These are phyloP conservation scores for Augochlora pura DNA, from an alignment of 1,140 invertebrate species.

Conservation along the genomic window DNA sequence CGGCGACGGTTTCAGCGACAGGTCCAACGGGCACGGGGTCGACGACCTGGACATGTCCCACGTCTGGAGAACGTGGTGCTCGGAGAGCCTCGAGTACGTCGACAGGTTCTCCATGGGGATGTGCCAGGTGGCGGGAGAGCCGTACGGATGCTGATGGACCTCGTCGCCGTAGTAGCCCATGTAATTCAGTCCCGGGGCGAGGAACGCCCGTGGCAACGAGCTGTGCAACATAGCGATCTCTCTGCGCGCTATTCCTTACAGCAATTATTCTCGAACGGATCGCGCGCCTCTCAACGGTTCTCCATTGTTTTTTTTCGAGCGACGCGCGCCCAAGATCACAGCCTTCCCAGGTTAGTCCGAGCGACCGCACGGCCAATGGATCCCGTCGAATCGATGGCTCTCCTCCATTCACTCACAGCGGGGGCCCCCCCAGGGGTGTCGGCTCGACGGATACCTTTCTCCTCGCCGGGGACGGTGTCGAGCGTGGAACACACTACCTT, in stretches of 20 bases:
- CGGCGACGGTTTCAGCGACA: slow-evolving; percentile 76
- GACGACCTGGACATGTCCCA: slow-evolving; percentile 58
- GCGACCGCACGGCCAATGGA: not conserved
- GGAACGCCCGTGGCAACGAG: slow-evolving; percentile 73
- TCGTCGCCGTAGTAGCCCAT: slow-evolving; percentile 73
- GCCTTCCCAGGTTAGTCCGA: not conserved
- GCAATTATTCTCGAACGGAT: not conserved
- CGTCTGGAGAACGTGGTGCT: slow-evolving; percentile 51
- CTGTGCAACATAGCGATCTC: slow-evolving; percentile 76
- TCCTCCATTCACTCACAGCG: not conserved
- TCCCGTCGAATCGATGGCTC: no score
- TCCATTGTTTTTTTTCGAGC: slow-evolving; percentile 1
- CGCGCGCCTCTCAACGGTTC: slow-evolving; percentile 7
- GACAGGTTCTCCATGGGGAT: slow-evolving; percentile 66
- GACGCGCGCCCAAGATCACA: not conserved
- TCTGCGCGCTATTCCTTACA: no score
- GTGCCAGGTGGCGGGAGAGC: slow-evolving; percentile 49
- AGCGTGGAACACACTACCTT: no score
- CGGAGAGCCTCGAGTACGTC: slow-evolving; percentile 46
- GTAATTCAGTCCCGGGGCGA: slow-evolving; percentile 72
- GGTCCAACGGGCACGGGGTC: slow-evolving; percentile 76
- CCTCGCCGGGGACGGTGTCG: no score
- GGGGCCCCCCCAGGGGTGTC: no score
- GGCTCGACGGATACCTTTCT: no score
- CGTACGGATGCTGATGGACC: slow-evolving; percentile 62